A percentile compares a stretch with the other conserved stretches of the same genome.
Evolutionary conservation across 2,888 invertebrate species (phyloP).

Genomic region (Phania funesta): DNA sequence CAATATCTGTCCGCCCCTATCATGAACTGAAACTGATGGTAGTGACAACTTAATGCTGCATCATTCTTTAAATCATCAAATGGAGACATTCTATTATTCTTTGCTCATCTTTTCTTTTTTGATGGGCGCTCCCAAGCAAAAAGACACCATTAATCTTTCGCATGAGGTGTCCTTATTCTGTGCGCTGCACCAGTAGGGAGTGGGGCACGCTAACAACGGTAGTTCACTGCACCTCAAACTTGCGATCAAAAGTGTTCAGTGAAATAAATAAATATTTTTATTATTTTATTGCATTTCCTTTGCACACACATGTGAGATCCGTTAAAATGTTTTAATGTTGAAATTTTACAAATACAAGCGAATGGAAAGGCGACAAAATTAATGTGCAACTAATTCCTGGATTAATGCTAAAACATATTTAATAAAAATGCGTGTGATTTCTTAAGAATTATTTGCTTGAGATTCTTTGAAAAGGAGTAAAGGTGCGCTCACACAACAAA

Average conservation of each 20-base stretch:
- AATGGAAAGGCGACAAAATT: not conserved
- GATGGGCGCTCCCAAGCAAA: not conserved
- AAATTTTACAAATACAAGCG: not conserved
- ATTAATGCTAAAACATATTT: not conserved
- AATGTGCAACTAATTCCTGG: not conserved
- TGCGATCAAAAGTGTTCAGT: conserved; percentile 14
- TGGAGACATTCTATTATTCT: not conserved
- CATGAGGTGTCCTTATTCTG: not conserved
- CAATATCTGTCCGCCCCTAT: not conserved
- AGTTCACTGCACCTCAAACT: not conserved
- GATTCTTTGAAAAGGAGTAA: too few species aligned
- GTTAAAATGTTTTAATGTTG: not conserved
- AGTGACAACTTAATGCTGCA: not conserved
- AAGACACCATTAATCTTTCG: conserved; percentile 21
- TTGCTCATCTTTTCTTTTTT: not conserved
- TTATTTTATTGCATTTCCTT: conserved; percentile 4
- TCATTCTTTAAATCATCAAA: conserved; percentile 17
- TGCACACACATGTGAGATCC: not conserved
- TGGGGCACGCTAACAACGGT: not conserved
- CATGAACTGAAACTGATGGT: not conserved
- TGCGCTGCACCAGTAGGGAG: not conserved
- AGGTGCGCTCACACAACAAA: too few species aligned
- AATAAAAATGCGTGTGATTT: not conserved
- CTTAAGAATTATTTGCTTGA: not conserved
- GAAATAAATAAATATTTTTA: not conserved